phyloP scores from a whole-genome alignment of 2,888 invertebrate genomes.

The Drosophila buzzatii region DNA sequence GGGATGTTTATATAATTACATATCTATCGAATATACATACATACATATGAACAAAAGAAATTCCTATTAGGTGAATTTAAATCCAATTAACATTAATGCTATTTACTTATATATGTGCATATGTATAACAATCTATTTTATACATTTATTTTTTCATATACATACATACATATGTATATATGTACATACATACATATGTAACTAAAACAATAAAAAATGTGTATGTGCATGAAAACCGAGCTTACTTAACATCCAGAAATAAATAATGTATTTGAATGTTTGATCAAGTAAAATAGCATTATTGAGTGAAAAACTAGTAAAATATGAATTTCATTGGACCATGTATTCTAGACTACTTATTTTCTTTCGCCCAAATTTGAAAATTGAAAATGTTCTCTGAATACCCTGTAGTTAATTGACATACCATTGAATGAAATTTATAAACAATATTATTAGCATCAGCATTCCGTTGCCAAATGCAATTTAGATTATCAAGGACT shows the following conservation, averaged over 20 bases:
- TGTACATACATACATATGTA: not conserved
- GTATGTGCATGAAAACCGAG: not conserved
- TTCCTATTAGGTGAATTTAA: not conserved
- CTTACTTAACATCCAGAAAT: not conserved
- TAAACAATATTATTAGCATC: too few species aligned
- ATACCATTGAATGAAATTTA: too few species aligned
- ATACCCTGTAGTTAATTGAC: too few species aligned
- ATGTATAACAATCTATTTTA: not conserved
- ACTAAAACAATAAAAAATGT: too few species aligned
- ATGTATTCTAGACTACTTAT: too few species aligned
- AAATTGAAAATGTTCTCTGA: too few species aligned
- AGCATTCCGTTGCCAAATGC: too few species aligned
- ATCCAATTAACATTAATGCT: not conserved
- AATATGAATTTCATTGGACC: too few species aligned
- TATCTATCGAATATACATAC: not conserved
- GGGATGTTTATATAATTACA: slow-evolving; percentile 27
- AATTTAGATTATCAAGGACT: too few species aligned
- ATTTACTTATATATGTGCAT: not conserved
- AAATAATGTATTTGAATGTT: not conserved
- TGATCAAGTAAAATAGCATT: not conserved
- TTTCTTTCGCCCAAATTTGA: too few species aligned
- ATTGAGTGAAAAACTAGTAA: not conserved
- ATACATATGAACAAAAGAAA: not conserved
- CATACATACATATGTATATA: not conserved
- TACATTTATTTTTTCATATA: not conserved